phyloP scores from a whole-genome alignment of 2,113 vertebrate genomes.

The Sphaerodactylus townsendi region DNA sequence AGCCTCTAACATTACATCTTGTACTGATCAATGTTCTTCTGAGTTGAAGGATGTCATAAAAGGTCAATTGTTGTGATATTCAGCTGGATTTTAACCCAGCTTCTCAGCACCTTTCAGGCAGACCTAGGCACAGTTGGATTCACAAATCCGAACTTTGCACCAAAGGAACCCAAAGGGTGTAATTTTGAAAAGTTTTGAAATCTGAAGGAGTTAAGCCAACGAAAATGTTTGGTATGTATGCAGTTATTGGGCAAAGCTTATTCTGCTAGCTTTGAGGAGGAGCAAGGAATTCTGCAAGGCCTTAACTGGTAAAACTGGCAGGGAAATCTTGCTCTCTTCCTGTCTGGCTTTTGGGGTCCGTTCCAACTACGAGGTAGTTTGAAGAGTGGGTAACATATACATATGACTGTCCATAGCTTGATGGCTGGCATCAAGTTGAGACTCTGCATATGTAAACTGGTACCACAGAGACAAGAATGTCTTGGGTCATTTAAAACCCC shows the following conservation, averaged over 20 bases:
- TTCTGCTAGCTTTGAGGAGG: not conserved
- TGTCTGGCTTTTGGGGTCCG: not conserved
- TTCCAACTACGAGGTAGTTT: not conserved
- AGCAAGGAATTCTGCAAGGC: not conserved
- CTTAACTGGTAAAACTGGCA: not conserved
- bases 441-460: not conserved
- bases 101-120: not conserved
- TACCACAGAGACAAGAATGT: too few relatives aligned
- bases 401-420: not conserved
- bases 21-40: not conserved
- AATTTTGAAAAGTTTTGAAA: not conserved
- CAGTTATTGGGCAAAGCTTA: not conserved
- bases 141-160: not conserved
- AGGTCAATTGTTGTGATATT: not conserved
- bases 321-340: not conserved
- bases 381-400: not conserved
- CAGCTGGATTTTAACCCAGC: not conserved
- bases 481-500: too few relatives aligned
- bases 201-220: not conserved
- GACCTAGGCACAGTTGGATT: not conserved
- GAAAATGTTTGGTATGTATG: not conserved
- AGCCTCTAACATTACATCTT: too few relatives aligned
- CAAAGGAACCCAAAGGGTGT: not conserved
- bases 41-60: not conserved
- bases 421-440: not conserved